Evolutionary conservation across 92 coral and sea anemone species (phyloP).

Genomic region (Epizoanthus rinbou): DNA sequence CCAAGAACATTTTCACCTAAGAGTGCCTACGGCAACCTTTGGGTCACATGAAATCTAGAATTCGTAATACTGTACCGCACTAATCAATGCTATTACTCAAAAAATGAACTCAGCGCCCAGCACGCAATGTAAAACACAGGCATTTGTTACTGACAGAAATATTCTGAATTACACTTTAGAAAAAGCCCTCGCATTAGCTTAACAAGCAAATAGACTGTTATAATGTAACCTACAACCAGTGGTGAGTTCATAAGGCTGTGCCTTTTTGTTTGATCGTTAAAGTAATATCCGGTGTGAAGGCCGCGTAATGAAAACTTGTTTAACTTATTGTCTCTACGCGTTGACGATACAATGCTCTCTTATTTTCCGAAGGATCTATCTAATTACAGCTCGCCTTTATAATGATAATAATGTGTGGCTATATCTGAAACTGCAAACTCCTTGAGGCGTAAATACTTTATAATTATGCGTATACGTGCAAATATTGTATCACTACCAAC

Average conservation of each 20-base stretch:
- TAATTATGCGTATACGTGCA: conserved; percentile 35
- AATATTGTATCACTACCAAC: neutral
- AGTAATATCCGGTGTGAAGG: conserved; percentile 35
- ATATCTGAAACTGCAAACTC: neutral
- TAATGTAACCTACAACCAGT: conserved; percentile 24
- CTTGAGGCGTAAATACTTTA: conserved; percentile 34
- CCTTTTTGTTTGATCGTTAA: neutral
- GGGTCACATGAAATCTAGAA: no score
- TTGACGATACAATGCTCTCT: neutral
- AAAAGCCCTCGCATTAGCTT: neutral
- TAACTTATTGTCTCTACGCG: conserved; percentile 9
- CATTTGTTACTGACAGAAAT: no score
- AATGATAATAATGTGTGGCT: conserved; percentile 26
- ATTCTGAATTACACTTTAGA: no score
- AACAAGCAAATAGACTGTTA: neutral
- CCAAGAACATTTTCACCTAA: no score
- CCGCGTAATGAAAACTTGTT: conserved; percentile 2
- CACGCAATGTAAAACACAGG: no score
- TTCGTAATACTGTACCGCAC: no score
- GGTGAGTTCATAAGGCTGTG: conserved; percentile 20
- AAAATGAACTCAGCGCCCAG: no score
- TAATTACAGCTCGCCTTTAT: conserved; percentile 28
- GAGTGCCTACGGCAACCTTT: no score
- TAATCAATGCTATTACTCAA: no score
- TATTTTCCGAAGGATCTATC: conserved; percentile 22